Evolutionary conservation across 2,888 invertebrate genomes (phyloP).

Genomic region (Euproctis similis): DNA sequence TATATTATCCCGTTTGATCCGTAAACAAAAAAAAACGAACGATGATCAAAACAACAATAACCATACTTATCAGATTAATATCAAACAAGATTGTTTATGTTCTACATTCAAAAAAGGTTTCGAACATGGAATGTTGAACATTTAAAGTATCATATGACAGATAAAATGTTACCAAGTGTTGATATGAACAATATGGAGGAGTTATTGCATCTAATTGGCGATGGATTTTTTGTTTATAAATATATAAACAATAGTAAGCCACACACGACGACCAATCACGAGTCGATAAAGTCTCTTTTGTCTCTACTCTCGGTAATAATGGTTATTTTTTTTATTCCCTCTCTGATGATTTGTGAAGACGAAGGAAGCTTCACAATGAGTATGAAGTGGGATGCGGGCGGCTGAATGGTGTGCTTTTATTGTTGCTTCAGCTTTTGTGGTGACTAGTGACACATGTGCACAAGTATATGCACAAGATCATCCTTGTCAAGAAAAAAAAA

Average conservation of each 20-base stretch:
- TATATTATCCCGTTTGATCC: too few species aligned
- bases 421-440: conserved; percentile 52
- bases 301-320: conserved; percentile 55
- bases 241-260: conserved; percentile 41
- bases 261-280: conserved; percentile 65
- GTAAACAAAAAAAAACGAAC: conserved; percentile 19
- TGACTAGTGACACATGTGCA: conserved; percentile 42
- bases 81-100: conserved; percentile 23
- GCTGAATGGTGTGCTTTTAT: conserved; percentile 59
- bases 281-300: conserved; percentile 54
- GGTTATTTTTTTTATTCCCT: conserved; percentile 47
- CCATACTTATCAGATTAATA: conserved; percentile 28
- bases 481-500: conserved; percentile 8
- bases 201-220: conserved; percentile 47
- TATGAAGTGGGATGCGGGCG: conserved; percentile 63
- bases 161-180: conserved; percentile 17
- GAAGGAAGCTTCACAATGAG: conserved; percentile 65
- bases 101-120: conserved; percentile 21
- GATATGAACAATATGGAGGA: conserved; percentile 42
- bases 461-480: conserved; percentile 16
- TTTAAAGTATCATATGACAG: conserved; percentile 23
- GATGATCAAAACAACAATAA: conserved; percentile 17
- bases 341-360: conserved; percentile 72
- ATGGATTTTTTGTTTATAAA: conserved; percentile 28
- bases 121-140: conserved; percentile 16